Evolutionary conservation across 2,113 vertebrate genomes (phyloP), one percentile per base, ranked within the genome.

Genomic region (Melierax canorus): DNA sequence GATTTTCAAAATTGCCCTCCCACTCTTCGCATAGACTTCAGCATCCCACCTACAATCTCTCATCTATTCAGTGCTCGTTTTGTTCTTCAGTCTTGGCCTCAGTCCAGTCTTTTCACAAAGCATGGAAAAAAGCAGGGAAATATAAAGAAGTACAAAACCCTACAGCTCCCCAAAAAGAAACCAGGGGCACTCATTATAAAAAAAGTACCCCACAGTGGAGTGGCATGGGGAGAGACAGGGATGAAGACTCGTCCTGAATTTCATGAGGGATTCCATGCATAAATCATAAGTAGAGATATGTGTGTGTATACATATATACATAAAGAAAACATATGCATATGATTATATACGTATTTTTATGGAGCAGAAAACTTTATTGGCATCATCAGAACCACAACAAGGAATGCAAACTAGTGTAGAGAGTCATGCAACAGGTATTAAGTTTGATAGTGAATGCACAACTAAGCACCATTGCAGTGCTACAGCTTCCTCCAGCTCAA

Each of bases 21-120:
- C 62, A 97, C 96, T 97, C 94, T 82, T 93, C 3, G 1, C 96
- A 95, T 60, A 96, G 94, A 93, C 90, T 96, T 96, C 82, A 97
- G 90, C 94, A 93, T 76, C 94, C 96, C 96, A 96, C 96, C 94
- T 96, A 96, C 94, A 82, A 96, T 85, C 92, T 90, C 92, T 97
- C 93, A 95, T 91, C 90, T 97, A 94, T 93, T 95, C 93, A 96
- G 87, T 36, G 17, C 90, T 94, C 53, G 15, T 96, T 97, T 96
- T 96, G 93, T 97, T 97, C 90, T 88, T 90, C 93, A 94, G 58
- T 85, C 81, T 94, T 96, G 96, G 96, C 96, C 91, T 82, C 84
- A 68, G 94, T 90, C 96, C 96, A 97, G 93, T 32, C 93, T 95
- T 82, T 88, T 82, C 90, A 93, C 22, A 94, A 93, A 95, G 92